Conservation (phyloP, 2,888 invertebrate genomes). For the Agrotis segetum region DNA sequence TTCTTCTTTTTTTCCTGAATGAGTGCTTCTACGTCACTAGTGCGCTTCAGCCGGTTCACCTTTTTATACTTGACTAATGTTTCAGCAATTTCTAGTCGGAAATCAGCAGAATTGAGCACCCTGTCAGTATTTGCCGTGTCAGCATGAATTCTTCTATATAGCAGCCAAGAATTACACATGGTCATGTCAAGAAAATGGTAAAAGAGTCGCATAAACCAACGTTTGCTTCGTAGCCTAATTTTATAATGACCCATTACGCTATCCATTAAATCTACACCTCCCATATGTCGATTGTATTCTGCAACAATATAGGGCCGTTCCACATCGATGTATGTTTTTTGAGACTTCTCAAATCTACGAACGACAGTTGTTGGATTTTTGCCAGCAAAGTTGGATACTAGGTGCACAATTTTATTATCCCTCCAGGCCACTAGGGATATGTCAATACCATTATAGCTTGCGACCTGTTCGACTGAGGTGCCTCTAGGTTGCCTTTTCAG, state of each 20-base stretch:
- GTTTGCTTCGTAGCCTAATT: slow-evolving; percentile 26
- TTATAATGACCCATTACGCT: slow-evolving; percentile 26
- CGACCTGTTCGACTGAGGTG: slow-evolving; percentile 33
- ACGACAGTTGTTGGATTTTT: slow-evolving; percentile 33
- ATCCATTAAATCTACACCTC: slow-evolving; percentile 24
- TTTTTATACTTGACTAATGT: too few relatives aligned
- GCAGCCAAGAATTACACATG: too few relatives aligned
- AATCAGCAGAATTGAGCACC: too few relatives aligned
- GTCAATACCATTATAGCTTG: slow-evolving; percentile 16
- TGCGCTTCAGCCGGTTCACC: too few relatives aligned
- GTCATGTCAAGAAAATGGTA: slow-evolving; percentile 33
- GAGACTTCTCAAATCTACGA: slow-evolving; percentile 22
- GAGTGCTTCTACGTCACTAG: too few relatives aligned
- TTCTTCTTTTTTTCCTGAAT: too few relatives aligned
- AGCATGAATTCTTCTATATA: too few relatives aligned
- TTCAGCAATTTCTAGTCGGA: too few relatives aligned
- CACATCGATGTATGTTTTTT: slow-evolving; percentile 16
- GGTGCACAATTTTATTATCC: slow-evolving; percentile 57
- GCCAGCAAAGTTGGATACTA: slow-evolving; percentile 60
- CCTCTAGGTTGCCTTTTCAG: slow-evolving; percentile 23
- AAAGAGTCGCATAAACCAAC: slow-evolving; percentile 26
- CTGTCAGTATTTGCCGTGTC: too few relatives aligned
- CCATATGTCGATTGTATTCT: slow-evolving; percentile 18
- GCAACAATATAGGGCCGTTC: slow-evolving; percentile 17
- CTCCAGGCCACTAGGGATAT: slow-evolving; percentile 44